Evolutionary conservation across 2,888 invertebrate genomes (phyloP).

Genomic region (Ophraella communa): DNA sequence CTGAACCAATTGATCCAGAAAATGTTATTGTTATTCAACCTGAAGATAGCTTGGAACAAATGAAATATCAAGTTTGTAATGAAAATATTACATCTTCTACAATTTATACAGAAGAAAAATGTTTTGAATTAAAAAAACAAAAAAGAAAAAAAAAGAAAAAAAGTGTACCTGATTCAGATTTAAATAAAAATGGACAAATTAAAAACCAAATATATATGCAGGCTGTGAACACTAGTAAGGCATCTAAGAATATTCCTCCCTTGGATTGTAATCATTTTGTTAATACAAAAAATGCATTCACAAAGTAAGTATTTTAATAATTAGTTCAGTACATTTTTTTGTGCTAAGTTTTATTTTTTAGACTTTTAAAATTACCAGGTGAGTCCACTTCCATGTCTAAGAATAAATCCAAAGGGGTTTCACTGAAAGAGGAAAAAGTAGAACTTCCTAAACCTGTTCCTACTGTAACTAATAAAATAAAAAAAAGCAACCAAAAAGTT

Average conservation of each 20-base stretch:
- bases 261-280: neutral
- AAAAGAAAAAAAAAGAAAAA: neutral
- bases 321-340: too few species aligned
- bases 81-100: neutral
- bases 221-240: too few species aligned
- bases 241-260: too few species aligned
- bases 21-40: neutral
- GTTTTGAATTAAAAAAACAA: neutral
- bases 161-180: neutral
- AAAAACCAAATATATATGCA: too few species aligned
- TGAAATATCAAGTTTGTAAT: neutral
- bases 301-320: too few species aligned
- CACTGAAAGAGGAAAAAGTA: neutral
- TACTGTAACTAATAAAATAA: too few species aligned
- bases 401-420: neutral
- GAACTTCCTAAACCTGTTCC: neutral
- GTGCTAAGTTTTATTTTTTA: neutral
- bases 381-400: neutral
- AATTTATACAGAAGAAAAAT: neutral
- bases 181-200: neutral
- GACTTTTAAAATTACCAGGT: neutral
- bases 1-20: neutral
- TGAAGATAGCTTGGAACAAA: neutral
- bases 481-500: too few species aligned
- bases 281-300: neutral